phyloP scores from a whole-genome alignment of 2,113 vertebrate genomes.

The Toxostoma redivivum region DNA sequence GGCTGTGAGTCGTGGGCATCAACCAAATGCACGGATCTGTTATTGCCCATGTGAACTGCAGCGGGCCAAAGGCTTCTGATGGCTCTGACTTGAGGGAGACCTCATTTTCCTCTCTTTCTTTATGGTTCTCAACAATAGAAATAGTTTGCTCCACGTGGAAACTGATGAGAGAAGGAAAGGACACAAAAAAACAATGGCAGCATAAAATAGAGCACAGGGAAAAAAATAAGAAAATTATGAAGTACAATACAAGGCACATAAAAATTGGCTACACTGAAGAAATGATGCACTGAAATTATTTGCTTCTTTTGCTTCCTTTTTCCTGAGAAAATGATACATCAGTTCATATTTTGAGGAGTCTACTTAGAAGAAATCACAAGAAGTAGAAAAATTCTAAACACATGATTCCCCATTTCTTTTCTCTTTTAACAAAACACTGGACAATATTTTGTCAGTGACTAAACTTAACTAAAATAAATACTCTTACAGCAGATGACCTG shows the following conservation, averaged over 20 bases:
- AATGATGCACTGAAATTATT: not conserved
- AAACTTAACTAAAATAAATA: not conserved
- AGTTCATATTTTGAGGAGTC: not conserved
- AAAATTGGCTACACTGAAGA: not conserved
- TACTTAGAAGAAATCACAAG: not conserved
- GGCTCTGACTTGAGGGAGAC: not conserved
- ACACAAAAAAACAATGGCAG: not conserved
- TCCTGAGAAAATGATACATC: not conserved
- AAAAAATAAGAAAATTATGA: not conserved
- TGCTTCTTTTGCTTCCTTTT: not conserved
- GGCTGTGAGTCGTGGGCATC: not conserved
- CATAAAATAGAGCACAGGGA: not conserved
- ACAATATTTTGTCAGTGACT: not conserved
- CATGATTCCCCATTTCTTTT: not conserved
- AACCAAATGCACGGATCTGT: not conserved
- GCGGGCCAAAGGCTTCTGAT: not conserved
- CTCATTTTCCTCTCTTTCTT: not conserved
- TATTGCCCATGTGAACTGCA: rapidly evolving
- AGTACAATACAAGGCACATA: not conserved
- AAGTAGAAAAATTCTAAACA: not conserved
- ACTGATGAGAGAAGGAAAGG: not conserved
- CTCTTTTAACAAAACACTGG: not conserved
- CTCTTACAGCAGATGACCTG: not conserved
- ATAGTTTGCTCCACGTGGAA: not conserved
- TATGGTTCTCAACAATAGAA: not conserved